Percentiles rank a stretch among this genome's conserved stretches.
Evolutionary conservation across 2,113 vertebrate species (phyloP).

Genomic region (Sylvilagus bachmani): DNA sequence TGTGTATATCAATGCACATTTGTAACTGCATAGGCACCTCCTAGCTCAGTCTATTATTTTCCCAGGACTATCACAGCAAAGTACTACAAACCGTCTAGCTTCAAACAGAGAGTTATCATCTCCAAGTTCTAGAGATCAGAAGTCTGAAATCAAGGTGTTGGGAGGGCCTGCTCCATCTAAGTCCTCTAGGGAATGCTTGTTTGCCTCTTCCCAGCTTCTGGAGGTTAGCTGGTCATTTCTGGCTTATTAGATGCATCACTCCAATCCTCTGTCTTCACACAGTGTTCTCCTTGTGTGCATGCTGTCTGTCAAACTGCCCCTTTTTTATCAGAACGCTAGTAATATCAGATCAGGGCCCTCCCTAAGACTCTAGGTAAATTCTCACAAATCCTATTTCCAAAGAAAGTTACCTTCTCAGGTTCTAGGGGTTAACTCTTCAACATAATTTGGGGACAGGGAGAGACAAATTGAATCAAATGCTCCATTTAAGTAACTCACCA

Average conservation of each 20-base stretch:
- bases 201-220: background rate
- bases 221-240: background rate
- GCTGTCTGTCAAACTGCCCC: background rate
- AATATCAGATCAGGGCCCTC: background rate
- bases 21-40: background rate
- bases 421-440: background rate
- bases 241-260: background rate
- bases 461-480: background rate
- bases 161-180: background rate
- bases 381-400: background rate
- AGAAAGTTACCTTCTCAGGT: conserved; percentile 4
- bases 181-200: no score
- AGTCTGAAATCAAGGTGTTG: background rate
- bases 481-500: conserved; percentile 2
- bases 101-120: background rate
- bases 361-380: background rate
- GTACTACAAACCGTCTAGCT: background rate
- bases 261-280: background rate
- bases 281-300: background rate
- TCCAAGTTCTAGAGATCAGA: background rate
- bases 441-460: background rate
- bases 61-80: background rate
- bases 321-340: background rate
- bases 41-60: background rate
- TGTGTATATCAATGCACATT: background rate